Conservation (phyloP, 2,888 invertebrate species). For the Melinaea marsaeus region DNA sequence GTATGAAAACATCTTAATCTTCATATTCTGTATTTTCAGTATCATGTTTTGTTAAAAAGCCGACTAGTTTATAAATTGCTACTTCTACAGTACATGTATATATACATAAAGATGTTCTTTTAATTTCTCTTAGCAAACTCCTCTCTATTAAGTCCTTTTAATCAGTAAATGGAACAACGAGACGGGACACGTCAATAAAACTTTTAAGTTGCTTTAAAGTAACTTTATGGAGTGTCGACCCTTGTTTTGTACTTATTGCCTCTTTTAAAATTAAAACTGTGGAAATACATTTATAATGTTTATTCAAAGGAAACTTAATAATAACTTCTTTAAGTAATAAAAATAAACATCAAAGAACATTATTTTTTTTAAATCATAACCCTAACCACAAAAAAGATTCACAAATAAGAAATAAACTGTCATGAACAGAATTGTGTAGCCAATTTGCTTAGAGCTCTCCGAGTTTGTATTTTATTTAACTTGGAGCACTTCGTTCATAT, state of each 20-base stretch:
- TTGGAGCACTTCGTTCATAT: constrained; percentile 28
- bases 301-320: constrained; percentile 6
- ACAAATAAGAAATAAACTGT: constrained; percentile 38
- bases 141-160: constrained; percentile 12
- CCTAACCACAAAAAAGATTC: constrained; percentile 17
- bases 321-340: not conserved
- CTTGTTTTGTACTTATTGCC: constrained; percentile 11
- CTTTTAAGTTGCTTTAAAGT: constrained; percentile 15
- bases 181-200: constrained; percentile 13
- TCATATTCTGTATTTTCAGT: too few species aligned
- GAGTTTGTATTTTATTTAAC: constrained; percentile 33
- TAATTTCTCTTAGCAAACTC: constrained; percentile 6
- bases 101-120: constrained; percentile 1
- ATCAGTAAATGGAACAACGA: constrained; percentile 16
- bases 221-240: constrained; percentile 12
- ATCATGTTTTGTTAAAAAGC: too few species aligned
- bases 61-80: not conserved
- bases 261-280: constrained; percentile 3
- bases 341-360: not conserved
- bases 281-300: not conserved
- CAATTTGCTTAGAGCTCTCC: constrained; percentile 32
- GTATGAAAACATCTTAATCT: constrained; percentile 13
- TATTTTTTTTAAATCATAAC: not conserved
- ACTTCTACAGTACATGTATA: not conserved
- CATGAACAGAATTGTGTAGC: constrained; percentile 32